Percentiles rank a stretch among this genome's conserved stretches.
phyloP scores from a whole-genome alignment of 2,113 vertebrate genomes.

The Bos indicus region DNA sequence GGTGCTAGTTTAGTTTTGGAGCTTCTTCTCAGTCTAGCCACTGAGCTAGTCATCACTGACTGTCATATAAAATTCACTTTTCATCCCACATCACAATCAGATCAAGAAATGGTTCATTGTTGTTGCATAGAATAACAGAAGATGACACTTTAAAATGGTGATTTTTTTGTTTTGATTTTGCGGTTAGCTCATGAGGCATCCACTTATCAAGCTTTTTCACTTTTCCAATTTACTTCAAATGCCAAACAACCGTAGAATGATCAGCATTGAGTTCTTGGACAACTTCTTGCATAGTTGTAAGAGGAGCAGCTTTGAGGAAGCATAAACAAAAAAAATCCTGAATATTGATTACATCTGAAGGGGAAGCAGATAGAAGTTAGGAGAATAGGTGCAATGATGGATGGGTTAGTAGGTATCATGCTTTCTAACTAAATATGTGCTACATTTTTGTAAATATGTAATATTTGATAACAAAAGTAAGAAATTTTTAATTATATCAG shows the following conservation, averaged over 20 bases:
- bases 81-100: neutral
- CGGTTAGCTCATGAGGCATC: neutral
- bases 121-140: neutral
- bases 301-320: neutral
- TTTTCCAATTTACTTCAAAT: neutral
- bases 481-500: neutral
- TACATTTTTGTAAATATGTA: neutral
- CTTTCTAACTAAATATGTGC: neutral
- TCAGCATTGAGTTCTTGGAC: neutral
- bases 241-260: neutral
- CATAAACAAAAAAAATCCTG: neutral
- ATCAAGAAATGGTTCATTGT: neutral
- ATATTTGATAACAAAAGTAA: neutral
- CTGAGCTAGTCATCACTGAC: neutral
- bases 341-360: neutral
- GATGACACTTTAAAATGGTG: neutral
- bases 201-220: neutral
- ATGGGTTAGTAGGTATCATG: neutral
- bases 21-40: neutral
- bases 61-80: neutral
- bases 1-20: neutral
- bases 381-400: neutral
- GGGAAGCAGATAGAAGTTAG: neutral
- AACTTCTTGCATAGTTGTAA: neutral
- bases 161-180: neutral